Evolutionary conservation across 2,113 vertebrate genomes (phyloP).

Genomic region (Carlito syrichta): DNA sequence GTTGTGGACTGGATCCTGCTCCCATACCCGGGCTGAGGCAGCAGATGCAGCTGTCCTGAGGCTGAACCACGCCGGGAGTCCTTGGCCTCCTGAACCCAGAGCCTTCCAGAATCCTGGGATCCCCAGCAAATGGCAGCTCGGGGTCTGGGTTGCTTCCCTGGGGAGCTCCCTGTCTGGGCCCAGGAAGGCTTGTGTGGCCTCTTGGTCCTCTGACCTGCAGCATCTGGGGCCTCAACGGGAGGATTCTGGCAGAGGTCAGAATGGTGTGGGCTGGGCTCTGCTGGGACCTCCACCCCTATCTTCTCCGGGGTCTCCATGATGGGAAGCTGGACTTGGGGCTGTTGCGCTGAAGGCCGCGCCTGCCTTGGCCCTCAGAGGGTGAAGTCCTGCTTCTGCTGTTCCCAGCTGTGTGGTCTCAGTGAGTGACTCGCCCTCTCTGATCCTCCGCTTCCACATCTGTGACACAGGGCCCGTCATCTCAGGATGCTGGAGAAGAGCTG

Average conservation of each 20-base stretch:
- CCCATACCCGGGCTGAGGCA: fast-evolving
- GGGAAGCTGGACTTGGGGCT: not conserved
- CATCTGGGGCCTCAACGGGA: not conserved
- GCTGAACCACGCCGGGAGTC: not conserved
- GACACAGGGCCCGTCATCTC: not conserved
- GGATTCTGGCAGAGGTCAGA: not conserved
- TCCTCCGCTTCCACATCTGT: not conserved
- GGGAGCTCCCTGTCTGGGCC: not conserved
- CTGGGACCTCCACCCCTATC: not conserved
- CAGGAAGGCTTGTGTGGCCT: not conserved
- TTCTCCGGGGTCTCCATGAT: not conserved
- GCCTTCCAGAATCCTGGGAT: not conserved
- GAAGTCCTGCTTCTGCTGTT: not conserved
- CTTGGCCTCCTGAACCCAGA: not conserved
- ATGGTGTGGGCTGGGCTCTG: not conserved
- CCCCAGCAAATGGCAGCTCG: not conserved
- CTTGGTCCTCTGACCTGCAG: not conserved
- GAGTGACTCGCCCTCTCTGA: not conserved
- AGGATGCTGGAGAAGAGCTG: not conserved
- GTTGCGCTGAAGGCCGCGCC: not conserved
- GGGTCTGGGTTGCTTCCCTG: not conserved
- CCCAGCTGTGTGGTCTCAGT: not conserved
- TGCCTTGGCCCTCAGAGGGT: not conserved
- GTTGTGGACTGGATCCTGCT: not conserved
- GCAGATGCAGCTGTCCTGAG: not conserved